A percentile compares a stretch with the other conserved stretches of the same genome.
These are phyloP conservation scores for Eublepharis macularius DNA, from an alignment of 2,113 vertebrate genomes.

Conservation along the genomic window DNA sequence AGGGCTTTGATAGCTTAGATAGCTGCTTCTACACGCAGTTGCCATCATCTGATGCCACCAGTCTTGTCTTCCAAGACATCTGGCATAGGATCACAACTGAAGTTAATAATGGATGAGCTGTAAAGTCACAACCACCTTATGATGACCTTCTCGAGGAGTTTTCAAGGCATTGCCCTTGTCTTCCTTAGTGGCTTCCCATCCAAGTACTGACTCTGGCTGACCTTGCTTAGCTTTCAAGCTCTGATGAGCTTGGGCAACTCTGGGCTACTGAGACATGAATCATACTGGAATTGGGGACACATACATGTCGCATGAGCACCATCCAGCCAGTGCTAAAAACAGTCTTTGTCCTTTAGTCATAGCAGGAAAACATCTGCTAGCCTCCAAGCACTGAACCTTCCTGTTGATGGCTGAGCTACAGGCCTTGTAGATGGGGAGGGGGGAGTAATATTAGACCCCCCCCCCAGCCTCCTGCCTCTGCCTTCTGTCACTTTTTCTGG, in stretches of 20 bases:
- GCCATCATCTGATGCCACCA: no score
- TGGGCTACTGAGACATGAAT: background rate
- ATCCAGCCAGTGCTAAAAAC: background rate
- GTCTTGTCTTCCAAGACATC: no score
- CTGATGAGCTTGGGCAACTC: no score
- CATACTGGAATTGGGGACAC: background rate
- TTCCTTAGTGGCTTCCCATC: no score
- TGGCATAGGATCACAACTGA: no score
- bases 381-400: background rate
- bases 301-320: background rate
- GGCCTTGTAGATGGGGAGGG: background rate
- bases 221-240: background rate
- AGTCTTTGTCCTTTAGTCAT: background rate
- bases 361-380: background rate
- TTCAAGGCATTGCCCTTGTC: no score
- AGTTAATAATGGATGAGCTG: no score
- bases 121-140: no score
- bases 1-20: no score
- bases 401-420: background rate
- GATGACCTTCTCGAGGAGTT: no score
- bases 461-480: background rate
- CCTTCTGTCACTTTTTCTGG: background rate
- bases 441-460: fast-evolving
- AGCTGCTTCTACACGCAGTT: no score
- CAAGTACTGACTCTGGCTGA: no score